Percentiles rank a stretch among this genome's conserved stretches.
phyloP scores from a whole-genome alignment of 1,140 invertebrate species.

The Caenorhabditis inopinata region DNA sequence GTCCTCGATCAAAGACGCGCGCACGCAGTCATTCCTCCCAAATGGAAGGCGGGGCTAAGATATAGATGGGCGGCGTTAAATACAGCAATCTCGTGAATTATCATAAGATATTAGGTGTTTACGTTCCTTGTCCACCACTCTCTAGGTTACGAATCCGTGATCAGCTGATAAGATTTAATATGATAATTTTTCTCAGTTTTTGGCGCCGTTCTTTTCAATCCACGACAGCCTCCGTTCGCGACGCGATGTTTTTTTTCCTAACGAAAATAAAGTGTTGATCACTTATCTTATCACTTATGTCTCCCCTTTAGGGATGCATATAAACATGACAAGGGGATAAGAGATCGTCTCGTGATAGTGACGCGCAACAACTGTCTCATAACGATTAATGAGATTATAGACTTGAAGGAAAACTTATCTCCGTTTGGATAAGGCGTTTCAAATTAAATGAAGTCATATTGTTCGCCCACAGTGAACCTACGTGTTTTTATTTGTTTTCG shows the following conservation, averaged over 20 bases:
- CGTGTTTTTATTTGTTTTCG: too few relatives aligned
- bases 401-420: neutral
- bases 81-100: constrained; percentile 19
- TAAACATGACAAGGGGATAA: constrained; percentile 1
- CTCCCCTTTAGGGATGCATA: neutral
- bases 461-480: too few relatives aligned
- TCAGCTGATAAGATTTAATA: constrained; percentile 18
- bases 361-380: neutral
- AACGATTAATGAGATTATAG: constrained; percentile 12
- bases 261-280: constrained; percentile 9
- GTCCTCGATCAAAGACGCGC: constrained; percentile 23
- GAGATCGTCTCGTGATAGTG: constrained; percentile 22
- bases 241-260: neutral
- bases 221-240: neutral
- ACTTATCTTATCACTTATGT: constrained; percentile 15
- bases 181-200: neutral
- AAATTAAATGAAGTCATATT: neutral
- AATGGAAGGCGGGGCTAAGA: neutral
- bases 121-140: neutral
- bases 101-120: constrained; percentile 33
- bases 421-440: neutral
- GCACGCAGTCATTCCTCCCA: constrained; percentile 27
- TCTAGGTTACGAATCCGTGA: constrained; percentile 6
- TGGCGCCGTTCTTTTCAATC: neutral
- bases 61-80: neutral